These are phyloP conservation scores for Euwallacea similis DNA, from an alignment of 1,140 invertebrate species.

Conservation along the genomic window DNA sequence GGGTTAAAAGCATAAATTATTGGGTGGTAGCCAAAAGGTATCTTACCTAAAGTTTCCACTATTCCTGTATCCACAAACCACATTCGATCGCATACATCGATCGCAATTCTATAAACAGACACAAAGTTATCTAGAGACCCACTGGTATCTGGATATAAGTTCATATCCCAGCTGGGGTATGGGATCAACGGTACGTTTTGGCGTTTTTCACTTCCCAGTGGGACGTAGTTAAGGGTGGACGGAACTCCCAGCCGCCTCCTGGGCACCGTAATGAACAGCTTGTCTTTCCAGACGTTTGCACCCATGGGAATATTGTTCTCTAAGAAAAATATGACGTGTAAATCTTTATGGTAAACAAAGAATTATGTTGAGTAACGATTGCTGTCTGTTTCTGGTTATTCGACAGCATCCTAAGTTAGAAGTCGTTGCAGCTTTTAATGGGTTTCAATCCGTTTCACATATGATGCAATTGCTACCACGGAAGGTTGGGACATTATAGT, in stretches of 20 bases:
- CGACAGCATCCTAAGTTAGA: no score
- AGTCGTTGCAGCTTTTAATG: no score
- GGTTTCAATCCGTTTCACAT: neutral
- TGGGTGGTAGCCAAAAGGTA: neutral
- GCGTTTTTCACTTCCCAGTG: constrained; percentile 50
- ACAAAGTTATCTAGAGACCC: constrained; percentile 55
- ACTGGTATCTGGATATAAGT: constrained; percentile 57
- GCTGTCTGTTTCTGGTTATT: no score
- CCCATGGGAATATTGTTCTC: constrained; percentile 76
- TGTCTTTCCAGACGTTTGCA: constrained; percentile 64
- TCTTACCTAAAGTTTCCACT: constrained; percentile 56
- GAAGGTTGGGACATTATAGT: no score
- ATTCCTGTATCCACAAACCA: constrained; percentile 76
- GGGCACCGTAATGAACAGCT: constrained; percentile 72
- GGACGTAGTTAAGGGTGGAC: constrained; percentile 70
- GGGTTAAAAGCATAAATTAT: no score
- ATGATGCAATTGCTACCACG: neutral
- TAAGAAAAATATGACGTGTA: constrained; percentile 46
- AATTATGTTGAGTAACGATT: neutral
- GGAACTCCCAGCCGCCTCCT: constrained; percentile 67
- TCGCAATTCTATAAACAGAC: constrained; percentile 67
- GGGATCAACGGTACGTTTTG: constrained; percentile 59
- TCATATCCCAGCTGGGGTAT: constrained; percentile 64
- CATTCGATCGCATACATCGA: constrained; percentile 69
- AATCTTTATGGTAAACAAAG: neutral